phyloP scores from a whole-genome alignment of 1,140 invertebrate genomes.

The Maconellicoccus hirsutus region DNA sequence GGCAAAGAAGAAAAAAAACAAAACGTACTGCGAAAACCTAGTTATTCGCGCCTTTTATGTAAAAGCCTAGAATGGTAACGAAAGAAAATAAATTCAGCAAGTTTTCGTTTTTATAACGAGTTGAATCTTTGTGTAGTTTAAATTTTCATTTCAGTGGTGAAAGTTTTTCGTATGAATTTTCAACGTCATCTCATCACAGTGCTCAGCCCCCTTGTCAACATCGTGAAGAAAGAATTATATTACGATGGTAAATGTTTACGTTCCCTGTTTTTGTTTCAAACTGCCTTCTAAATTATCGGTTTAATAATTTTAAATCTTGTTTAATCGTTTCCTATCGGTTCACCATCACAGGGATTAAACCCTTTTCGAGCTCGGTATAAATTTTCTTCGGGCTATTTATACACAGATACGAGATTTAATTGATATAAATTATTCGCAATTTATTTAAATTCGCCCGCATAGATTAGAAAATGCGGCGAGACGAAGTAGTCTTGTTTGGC shows the following conservation, averaged over 20 bases:
- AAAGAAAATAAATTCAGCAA: background rate
- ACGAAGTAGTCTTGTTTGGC: too few relatives aligned
- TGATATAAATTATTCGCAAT: conserved; percentile 2
- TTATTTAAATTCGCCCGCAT: background rate
- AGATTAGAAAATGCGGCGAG: background rate
- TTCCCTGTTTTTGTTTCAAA: background rate
- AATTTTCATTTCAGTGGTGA: background rate
- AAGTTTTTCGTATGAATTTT: conserved; percentile 1
- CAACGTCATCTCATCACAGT: background rate
- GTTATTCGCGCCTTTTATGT: too few relatives aligned
- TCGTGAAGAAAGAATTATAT: too few relatives aligned
- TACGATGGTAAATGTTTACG: background rate
- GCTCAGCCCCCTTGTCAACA: too few relatives aligned
- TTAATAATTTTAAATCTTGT: conserved; percentile 6
- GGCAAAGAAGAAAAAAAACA: too few relatives aligned
- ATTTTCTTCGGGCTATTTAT: conserved; percentile 9
- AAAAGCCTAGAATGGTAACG: too few relatives aligned
- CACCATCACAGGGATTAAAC: background rate
- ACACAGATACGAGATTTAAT: background rate
- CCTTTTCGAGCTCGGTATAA: conserved; percentile 3
- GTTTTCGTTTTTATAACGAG: background rate
- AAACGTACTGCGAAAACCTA: too few relatives aligned
- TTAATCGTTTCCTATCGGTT: background rate
- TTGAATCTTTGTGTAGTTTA: background rate
- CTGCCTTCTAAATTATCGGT: background rate